Conservation (phyloP, 2,888 invertebrate species). For the Trachelus stipa region DNA sequence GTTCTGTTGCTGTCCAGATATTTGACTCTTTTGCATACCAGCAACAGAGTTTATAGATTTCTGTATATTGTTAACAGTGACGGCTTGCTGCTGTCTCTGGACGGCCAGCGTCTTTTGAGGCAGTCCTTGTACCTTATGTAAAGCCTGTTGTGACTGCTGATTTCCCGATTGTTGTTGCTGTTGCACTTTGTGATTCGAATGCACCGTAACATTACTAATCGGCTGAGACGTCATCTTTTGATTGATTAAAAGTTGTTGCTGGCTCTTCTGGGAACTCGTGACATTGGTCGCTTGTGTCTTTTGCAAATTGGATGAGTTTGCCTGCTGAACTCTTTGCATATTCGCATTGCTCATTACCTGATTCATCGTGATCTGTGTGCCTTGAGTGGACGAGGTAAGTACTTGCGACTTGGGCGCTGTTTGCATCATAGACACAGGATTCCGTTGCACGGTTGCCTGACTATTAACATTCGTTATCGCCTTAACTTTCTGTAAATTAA, state of each 20-base stretch:
- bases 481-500: slow-evolving; percentile 53
- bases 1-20: slow-evolving; percentile 25
- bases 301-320: slow-evolving; percentile 30
- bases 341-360: slow-evolving; percentile 45
- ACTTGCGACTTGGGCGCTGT: slow-evolving; percentile 45
- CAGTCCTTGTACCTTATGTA: slow-evolving; percentile 46
- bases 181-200: slow-evolving; percentile 45
- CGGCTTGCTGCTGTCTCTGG: slow-evolving; percentile 40
- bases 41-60: slow-evolving; percentile 40
- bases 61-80: slow-evolving; percentile 44
- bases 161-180: slow-evolving; percentile 28
- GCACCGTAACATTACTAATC: slow-evolving; percentile 25
- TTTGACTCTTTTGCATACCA: slow-evolving; percentile 42
- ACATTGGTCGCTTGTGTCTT: slow-evolving; percentile 32
- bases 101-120: slow-evolving; percentile 43
- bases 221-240: slow-evolving; percentile 43
- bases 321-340: slow-evolving; percentile 44
- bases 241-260: slow-evolving; percentile 38
- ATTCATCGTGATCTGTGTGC: slow-evolving; percentile 43
- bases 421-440: slow-evolving; percentile 45
- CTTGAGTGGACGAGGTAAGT: slow-evolving; percentile 31
- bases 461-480: slow-evolving; percentile 35
- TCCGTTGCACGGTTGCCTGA: slow-evolving; percentile 41
- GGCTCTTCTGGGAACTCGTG: slow-evolving; percentile 29
- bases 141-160: slow-evolving; percentile 30